These are phyloP conservation scores for Liodrosophila aerea DNA, from an alignment of 2,888 invertebrate species.

Conservation along the genomic window DNA sequence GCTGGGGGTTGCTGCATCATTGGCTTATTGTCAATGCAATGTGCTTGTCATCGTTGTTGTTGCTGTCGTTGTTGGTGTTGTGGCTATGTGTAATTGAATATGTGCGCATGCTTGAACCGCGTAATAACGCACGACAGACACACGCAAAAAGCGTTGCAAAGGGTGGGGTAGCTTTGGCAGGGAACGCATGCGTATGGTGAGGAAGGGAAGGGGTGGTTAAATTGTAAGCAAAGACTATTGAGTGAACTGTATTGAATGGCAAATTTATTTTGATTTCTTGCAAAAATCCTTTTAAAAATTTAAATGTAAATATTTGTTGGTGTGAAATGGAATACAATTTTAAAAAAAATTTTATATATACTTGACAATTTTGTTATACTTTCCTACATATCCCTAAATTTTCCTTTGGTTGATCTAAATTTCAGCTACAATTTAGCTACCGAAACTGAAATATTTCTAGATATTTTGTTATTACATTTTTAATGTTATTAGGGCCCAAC, in stretches of 20 bases:
- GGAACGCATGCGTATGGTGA: constrained; percentile 37
- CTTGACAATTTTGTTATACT: no score
- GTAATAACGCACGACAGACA: constrained; percentile 61
- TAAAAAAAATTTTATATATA: no score
- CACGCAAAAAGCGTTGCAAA: constrained; percentile 42
- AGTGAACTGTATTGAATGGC: background rate
- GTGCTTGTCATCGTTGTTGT: constrained; percentile 41
- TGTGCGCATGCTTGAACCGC: constrained; percentile 67
- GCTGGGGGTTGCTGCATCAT: constrained; percentile 64
- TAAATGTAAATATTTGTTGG: background rate
- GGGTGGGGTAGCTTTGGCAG: constrained; percentile 4
- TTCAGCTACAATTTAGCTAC: no score
- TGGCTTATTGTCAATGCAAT: constrained; percentile 63
- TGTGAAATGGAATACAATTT: background rate
- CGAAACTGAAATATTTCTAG: no score
- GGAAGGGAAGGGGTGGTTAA: background rate
- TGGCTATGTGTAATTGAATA: constrained; percentile 68
- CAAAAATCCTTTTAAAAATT: background rate
- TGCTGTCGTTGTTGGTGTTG: constrained; percentile 21
- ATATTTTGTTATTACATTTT: no score
- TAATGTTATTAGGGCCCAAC: no score
- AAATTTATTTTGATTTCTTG: no score
- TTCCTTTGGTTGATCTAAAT: no score
- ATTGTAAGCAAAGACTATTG: constrained; percentile 6
- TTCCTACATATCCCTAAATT: no score